These are phyloP conservation scores for Caenorhabditis afra DNA, from an alignment of 2,888 invertebrate species.

Conservation along the genomic window DNA sequence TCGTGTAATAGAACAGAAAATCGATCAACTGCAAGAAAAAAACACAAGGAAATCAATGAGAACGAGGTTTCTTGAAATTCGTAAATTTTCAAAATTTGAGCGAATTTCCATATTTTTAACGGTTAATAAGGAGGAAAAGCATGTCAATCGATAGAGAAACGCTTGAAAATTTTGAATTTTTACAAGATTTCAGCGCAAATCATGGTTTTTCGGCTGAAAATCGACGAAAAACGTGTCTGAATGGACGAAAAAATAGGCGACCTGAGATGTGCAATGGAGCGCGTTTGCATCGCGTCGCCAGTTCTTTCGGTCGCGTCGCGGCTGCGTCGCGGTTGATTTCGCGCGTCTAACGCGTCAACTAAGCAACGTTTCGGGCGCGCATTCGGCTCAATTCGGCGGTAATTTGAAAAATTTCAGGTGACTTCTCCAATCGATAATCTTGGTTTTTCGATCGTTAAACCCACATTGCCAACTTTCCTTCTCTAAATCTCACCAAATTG, in stretches of 20 bases:
- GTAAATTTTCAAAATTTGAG: no score
- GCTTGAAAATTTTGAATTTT: background rate
- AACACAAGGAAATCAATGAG: background rate
- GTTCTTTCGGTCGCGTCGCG: conserved; percentile 18
- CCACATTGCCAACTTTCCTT: no score
- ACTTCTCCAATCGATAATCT: background rate
- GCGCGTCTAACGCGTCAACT: conserved; percentile 55
- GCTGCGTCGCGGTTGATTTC: conserved; percentile 35
- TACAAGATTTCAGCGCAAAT: conserved; percentile 2
- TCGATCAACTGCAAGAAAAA: background rate
- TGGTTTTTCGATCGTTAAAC: background rate
- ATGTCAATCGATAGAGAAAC: background rate
- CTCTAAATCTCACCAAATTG: no score
- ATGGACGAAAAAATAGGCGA: conserved; percentile 8
- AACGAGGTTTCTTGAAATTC: background rate
- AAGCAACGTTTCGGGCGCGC: conserved; percentile 37
- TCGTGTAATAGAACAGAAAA: no score
- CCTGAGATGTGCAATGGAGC: conserved; percentile 24
- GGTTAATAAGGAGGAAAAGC: background rate
- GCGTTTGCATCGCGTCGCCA: conserved; percentile 20
- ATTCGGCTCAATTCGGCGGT: conserved; percentile 50
- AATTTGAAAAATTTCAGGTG: conserved; percentile 24
- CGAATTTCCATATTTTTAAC: no score
- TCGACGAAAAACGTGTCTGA: background rate
- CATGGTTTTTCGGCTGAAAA: background rate